These are phyloP conservation scores for Melipona bicolor DNA, from an alignment of 2,888 invertebrate genomes.

Conservation along the genomic window DNA sequence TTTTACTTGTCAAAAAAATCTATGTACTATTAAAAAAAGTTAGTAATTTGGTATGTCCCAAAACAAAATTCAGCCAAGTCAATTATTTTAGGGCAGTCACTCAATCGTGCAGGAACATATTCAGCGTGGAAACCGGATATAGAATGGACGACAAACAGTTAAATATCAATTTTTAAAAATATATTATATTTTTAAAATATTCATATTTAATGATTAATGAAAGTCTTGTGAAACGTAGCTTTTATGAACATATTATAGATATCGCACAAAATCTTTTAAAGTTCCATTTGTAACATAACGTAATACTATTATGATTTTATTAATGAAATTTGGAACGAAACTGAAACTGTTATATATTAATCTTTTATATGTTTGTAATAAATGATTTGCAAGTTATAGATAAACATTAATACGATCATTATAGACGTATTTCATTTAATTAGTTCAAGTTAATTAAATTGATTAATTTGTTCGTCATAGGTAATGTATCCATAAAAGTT, in stretches of 20 bases:
- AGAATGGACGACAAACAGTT: slow-evolving; percentile 96
- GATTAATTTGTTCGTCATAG: neutral
- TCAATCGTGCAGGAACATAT: slow-evolving; percentile 94
- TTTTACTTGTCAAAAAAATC: too few relatives aligned
- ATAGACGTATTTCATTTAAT: neutral
- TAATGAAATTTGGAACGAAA: neutral
- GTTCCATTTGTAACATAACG: neutral
- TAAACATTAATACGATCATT: neutral
- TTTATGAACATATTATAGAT: neutral
- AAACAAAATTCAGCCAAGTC: neutral
- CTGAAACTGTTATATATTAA: neutral
- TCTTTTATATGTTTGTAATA: neutral
- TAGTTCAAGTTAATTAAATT: neutral
- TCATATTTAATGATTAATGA: neutral
- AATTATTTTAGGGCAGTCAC: slow-evolving; percentile 89
- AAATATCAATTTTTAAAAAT: slow-evolving; percentile 75
- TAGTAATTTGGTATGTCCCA: too few relatives aligned
- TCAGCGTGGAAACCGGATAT: slow-evolving; percentile 96
- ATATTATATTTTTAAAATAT: neutral
- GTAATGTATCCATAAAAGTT: neutral
- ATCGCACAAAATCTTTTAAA: neutral
- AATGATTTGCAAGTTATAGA: neutral
- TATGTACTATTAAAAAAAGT: too few relatives aligned
- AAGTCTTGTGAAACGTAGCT: neutral
- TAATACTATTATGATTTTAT: neutral